Evolutionary conservation across 1,140 invertebrate genomes (phyloP).

Genomic region (Drosophila ercepeae): DNA sequence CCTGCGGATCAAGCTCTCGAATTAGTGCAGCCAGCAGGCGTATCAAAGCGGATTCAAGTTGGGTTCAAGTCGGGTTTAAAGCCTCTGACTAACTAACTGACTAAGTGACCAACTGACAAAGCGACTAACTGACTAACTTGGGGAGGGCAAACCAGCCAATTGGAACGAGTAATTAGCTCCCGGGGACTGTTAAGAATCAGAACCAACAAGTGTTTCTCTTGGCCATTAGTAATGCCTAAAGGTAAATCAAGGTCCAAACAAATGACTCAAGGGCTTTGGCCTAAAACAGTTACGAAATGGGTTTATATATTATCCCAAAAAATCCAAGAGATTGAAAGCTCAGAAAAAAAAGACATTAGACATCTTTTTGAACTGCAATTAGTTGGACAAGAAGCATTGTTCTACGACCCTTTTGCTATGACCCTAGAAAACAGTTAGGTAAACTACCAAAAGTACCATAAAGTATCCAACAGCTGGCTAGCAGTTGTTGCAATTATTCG

Average conservation of each 20-base stretch:
- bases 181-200: conserved; percentile 18
- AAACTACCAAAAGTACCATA: conserved; percentile 1
- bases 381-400: background rate
- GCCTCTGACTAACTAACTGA: background rate
- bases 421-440: background rate
- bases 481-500: conserved; percentile 25
- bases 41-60: conserved; percentile 44
- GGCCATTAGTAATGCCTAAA: background rate
- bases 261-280: background rate
- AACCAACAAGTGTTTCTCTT: conserved; percentile 19
- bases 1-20: conserved; percentile 50
- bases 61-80: conserved; percentile 17
- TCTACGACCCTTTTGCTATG: background rate
- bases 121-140: background rate
- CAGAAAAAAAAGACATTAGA: background rate
- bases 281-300: no score
- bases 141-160: conserved; percentile 31
- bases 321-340: background rate
- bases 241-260: background rate
- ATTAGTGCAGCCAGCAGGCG: conserved; percentile 71
- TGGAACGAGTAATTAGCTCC: conserved; percentile 40
- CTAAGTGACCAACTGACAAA: background rate
- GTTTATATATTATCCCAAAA: no score
- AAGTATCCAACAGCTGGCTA: background rate
- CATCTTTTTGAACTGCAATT: background rate